These are phyloP conservation scores for Penaeus chinensis DNA, from an alignment of 1,140 invertebrate species.

Conservation along the genomic window DNA sequence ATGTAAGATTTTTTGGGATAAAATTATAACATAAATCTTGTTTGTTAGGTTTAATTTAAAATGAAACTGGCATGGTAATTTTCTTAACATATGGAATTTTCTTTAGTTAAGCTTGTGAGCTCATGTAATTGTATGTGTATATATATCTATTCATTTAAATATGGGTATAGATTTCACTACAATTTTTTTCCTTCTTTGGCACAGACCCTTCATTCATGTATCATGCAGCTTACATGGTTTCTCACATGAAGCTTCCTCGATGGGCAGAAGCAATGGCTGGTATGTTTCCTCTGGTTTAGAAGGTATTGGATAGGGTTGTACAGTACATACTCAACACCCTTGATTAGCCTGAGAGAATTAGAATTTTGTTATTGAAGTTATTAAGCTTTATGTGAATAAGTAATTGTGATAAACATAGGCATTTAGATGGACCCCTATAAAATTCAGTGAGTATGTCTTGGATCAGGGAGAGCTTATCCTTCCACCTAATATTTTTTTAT, in stretches of 20 bases:
- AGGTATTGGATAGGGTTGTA: too few species aligned
- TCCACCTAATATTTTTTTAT: constrained; percentile 29
- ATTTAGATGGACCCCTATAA: background rate
- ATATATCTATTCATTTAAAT: too few species aligned
- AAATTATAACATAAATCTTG: too few species aligned
- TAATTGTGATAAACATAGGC: background rate
- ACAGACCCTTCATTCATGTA: constrained; percentile 84
- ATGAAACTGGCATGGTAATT: background rate
- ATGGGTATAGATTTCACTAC: background rate
- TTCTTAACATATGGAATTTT: background rate
- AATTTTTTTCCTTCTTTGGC: constrained; percentile 65
- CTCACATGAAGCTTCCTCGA: constrained; percentile 74
- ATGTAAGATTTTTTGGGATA: too few species aligned
- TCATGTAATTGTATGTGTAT: background rate
- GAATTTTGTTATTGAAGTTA: background rate
- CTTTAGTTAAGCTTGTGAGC: background rate
- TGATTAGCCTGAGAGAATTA: background rate
- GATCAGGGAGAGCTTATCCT: background rate
- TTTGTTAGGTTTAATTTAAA: background rate
- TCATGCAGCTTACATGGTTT: constrained; percentile 76
- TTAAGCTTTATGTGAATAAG: background rate
- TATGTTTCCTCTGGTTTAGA: constrained; percentile 60
- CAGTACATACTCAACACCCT: background rate
- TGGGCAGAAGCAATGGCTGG: constrained; percentile 79
- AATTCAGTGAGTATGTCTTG: background rate